Conservation (phyloP, 2,797 vertebrate species). For the Gymnodraco acuticeps region DNA sequence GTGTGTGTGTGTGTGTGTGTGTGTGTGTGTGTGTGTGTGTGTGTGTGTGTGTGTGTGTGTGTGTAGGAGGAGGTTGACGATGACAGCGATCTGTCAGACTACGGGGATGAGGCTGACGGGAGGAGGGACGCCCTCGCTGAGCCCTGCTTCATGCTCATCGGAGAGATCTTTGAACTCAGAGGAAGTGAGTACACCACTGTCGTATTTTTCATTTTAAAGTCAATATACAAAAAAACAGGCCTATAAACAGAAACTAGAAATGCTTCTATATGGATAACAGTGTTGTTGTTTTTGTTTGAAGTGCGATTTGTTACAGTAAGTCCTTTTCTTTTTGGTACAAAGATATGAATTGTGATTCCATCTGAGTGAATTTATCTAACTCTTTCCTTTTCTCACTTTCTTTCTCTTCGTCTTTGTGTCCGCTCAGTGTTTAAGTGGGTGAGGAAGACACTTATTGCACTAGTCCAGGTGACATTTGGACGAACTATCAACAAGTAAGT, state of each 20-base stretch:
- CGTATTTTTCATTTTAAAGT: not conserved
- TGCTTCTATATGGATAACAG: not conserved
- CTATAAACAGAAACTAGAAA: not conserved
- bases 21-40: no score
- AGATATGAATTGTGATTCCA: not conserved
- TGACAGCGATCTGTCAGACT: conserved; percentile 96
- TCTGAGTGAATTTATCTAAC: not conserved
- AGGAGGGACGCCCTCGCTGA: conserved; percentile 94
- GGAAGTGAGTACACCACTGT: conserved; percentile 90
- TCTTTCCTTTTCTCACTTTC: no score
- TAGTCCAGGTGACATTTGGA: conserved; percentile 99
- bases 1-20: no score
- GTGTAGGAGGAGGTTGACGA: conserved; percentile 94
- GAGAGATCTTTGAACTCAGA: conserved; percentile 98
- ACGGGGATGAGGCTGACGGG: conserved; percentile 92
- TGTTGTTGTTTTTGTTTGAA: not conserved
- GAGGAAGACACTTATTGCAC: conserved; percentile 98
- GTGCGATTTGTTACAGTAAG: not conserved
- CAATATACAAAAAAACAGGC: not conserved
- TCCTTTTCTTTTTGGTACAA: not conserved
- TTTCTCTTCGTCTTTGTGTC: no score
- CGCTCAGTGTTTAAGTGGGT: conserved; percentile 98
- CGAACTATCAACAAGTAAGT: conserved; percentile 99
- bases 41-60: not conserved
- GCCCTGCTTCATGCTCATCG: conserved; percentile 98